These are phyloP conservation scores for Blastobasis adustella DNA, from an alignment of 2,888 invertebrate species.

Conservation along the genomic window DNA sequence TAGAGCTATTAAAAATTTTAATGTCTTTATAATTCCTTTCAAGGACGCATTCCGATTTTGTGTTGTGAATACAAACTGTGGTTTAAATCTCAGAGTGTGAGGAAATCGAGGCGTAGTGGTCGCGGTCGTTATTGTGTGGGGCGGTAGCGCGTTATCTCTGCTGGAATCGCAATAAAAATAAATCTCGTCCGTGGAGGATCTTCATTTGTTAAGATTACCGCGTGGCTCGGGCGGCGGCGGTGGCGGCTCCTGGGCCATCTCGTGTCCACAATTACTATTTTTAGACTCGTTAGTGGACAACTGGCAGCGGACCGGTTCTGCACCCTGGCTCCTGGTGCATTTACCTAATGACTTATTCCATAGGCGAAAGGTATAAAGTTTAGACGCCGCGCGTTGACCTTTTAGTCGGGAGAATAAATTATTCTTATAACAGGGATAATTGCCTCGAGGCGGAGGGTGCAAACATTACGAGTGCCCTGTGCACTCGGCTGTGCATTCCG, in stretches of 20 bases:
- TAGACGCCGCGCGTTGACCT: conserved; percentile 8
- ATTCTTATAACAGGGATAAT: conserved; percentile 17
- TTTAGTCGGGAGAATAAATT: conserved; percentile 7
- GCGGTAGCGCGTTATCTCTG: not conserved
- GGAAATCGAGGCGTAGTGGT: not conserved
- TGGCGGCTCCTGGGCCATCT: conserved; percentile 9
- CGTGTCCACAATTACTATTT: conserved; percentile 17
- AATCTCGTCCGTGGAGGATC: conserved; percentile 6
- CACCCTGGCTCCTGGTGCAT: conserved; percentile 9
- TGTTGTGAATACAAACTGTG: conserved; percentile 4
- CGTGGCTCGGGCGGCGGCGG: conserved; percentile 11
- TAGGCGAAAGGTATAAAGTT: conserved; percentile 1
- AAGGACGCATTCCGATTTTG: not conserved
- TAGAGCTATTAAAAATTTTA: conserved; percentile 20
- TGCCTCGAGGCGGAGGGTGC: conserved; percentile 26
- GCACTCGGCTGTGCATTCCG: conserved; percentile 16
- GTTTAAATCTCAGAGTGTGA: conserved; percentile 1
- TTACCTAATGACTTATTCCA: conserved; percentile 27
- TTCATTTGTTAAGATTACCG: conserved; percentile 3
- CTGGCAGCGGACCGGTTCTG: conserved; percentile 21
- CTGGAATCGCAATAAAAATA: conserved; percentile 1
- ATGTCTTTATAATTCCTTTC: conserved; percentile 13
- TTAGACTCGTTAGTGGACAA: conserved; percentile 18
- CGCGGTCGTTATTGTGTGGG: no score
- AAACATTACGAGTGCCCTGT: conserved; percentile 21